A percentile compares a stretch with the other conserved stretches of the same genome.
These are phyloP conservation scores for Brachionus rotundiformis DNA, from an alignment of 1,140 invertebrate genomes.

Conservation along the genomic window DNA sequence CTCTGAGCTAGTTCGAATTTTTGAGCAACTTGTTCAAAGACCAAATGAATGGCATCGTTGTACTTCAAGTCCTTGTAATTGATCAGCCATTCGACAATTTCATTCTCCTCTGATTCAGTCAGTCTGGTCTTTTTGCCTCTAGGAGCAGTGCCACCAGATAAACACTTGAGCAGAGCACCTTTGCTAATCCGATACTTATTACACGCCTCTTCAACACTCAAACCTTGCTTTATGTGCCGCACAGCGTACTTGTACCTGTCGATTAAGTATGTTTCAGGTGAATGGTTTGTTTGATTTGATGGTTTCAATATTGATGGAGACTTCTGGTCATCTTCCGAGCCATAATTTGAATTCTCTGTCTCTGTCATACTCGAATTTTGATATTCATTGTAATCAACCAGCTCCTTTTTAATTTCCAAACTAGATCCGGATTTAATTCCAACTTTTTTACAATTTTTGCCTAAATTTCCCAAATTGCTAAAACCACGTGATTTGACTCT, in stretches of 20 bases:
- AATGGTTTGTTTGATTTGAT: background rate
- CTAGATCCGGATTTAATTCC: background rate
- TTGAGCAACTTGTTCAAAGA: conserved; percentile 48
- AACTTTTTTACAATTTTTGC: background rate
- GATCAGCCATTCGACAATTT: conserved; percentile 52
- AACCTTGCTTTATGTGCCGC: conserved; percentile 47
- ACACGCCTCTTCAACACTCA: conserved; percentile 49
- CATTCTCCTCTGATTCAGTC: conserved; percentile 39
- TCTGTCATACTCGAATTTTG: background rate
- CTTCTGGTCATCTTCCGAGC: background rate
- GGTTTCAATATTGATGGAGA: background rate
- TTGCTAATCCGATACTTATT: conserved; percentile 49
- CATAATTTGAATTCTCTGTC: background rate
- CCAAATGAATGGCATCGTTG: conserved; percentile 52
- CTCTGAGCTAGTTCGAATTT: conserved; percentile 37
- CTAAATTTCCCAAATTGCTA: background rate
- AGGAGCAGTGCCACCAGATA: conserved; percentile 40
- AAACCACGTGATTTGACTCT: background rate
- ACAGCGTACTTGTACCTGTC: conserved; percentile 51
- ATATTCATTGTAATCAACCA: background rate
- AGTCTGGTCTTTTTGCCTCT: conserved; percentile 40
- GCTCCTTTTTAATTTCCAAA: background rate
- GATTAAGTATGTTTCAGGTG: conserved; percentile 49
- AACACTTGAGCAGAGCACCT: conserved; percentile 34
- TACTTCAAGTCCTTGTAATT: conserved; percentile 48